phyloP scores from a whole-genome alignment of 2,888 invertebrate species.

The Beris morrisii region DNA sequence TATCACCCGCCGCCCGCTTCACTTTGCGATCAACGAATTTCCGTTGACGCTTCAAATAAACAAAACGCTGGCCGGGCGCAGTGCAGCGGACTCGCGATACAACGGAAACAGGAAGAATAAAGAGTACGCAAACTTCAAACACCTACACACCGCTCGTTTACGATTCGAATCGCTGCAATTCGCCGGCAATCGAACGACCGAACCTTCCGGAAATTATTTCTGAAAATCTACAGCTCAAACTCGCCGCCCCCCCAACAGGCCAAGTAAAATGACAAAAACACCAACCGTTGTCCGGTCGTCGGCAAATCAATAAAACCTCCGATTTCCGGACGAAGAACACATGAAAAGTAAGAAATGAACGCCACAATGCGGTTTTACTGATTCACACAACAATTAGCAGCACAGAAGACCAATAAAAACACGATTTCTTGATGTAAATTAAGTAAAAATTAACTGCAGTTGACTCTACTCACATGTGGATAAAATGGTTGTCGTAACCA shows the following conservation, averaged over 20 bases:
- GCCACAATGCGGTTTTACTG: background rate
- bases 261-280: slow-evolving; percentile 6
- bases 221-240: too few relatives aligned
- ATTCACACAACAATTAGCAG: slow-evolving; percentile 4
- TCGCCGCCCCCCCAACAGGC: too few relatives aligned
- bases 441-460: slow-evolving; percentile 34
- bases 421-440: slow-evolving; percentile 18
- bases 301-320: slow-evolving; percentile 4
- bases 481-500: slow-evolving; percentile 86
- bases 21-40: background rate
- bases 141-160: too few relatives aligned
- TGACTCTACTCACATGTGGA: slow-evolving; percentile 79
- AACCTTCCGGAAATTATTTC: too few relatives aligned
- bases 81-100: too few relatives aligned
- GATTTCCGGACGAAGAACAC: slow-evolving; percentile 21
- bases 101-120: too few relatives aligned
- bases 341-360: slow-evolving; percentile 14
- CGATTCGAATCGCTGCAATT: too few relatives aligned
- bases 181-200: too few relatives aligned
- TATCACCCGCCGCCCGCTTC: background rate
- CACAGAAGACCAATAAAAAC: slow-evolving; percentile 20
- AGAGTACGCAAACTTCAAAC: too few relatives aligned
- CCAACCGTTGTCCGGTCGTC: slow-evolving; percentile 3
- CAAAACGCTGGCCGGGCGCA: background rate
- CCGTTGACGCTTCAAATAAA: background rate